A percentile compares a stretch with the other conserved stretches of the same genome.
These are phyloP conservation scores for Philhelius pedissequus DNA, from an alignment of 2,888 invertebrate species.

Conservation along the genomic window DNA sequence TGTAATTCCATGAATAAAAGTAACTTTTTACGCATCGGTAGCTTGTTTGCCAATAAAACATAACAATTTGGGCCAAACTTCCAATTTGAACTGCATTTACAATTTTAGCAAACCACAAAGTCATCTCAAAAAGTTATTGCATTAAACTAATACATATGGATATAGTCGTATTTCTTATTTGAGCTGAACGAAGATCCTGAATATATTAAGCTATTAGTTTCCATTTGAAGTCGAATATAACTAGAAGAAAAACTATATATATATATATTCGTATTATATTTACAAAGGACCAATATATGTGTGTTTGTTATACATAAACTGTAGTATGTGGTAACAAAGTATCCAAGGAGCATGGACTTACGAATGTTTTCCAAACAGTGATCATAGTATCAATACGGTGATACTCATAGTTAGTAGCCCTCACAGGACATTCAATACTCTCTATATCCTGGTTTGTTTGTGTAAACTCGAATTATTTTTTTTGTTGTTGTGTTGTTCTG, in stretches of 20 bases:
- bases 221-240: constrained; percentile 15
- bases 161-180: background rate
- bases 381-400: constrained; percentile 58
- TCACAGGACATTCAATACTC: constrained; percentile 40
- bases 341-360: constrained; percentile 49
- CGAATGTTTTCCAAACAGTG: constrained; percentile 50
- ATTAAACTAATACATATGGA: no score
- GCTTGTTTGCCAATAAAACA: constrained; percentile 31
- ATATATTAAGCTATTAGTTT: constrained; percentile 54
- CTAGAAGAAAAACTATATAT: constrained; percentile 38
- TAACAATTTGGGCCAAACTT: constrained; percentile 34
- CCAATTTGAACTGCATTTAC: constrained; percentile 48
- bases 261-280: background rate
- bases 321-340: constrained; percentile 60
- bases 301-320: constrained; percentile 27
- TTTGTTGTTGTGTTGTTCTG: background rate
- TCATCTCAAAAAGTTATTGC: constrained; percentile 55
- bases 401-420: constrained; percentile 49
- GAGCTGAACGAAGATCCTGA: constrained; percentile 1
- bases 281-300: constrained; percentile 33
- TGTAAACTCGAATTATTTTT: constrained; percentile 13
- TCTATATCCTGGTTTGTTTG: constrained; percentile 29
- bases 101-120: constrained; percentile 61
- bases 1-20: background rate
- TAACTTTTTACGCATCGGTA: constrained; percentile 3